These are phyloP conservation scores for Steinernema feltiae DNA, from an alignment of 1,140 invertebrate genomes.

Conservation along the genomic window DNA sequence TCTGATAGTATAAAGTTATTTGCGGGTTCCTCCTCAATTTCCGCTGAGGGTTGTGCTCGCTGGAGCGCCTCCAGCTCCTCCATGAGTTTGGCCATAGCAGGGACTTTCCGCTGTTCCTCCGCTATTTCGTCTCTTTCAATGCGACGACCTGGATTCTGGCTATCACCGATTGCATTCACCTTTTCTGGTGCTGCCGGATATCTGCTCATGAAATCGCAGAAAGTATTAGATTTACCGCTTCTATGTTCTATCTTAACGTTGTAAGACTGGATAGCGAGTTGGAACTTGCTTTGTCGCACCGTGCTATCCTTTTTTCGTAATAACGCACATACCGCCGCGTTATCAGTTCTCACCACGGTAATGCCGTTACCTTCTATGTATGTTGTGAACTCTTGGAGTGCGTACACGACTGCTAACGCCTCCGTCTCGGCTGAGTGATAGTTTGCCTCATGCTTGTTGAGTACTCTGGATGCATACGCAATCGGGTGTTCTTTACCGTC, in stretches of 20 bases:
- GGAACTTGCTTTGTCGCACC: background rate
- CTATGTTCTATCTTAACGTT: background rate
- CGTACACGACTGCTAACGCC: conserved; percentile 20
- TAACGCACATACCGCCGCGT: background rate
- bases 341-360: conserved; percentile 8
- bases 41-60: no score
- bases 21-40: background rate
- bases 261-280: background rate
- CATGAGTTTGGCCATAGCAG: no score
- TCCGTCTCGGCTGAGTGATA: conserved; percentile 26
- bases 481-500: conserved; percentile 28
- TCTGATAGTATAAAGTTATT: no score
- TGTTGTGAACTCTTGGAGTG: conserved; percentile 1
- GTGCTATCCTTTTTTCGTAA: background rate
- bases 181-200: background rate
- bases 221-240: conserved; percentile 10
- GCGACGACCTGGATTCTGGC: background rate
- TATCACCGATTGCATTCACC: background rate
- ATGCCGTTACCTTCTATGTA: background rate
- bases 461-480: conserved; percentile 19
- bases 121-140: background rate
- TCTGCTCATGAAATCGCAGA: conserved; percentile 11
- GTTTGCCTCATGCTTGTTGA: conserved; percentile 25
- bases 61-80: no score
- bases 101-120: no score